These are phyloP conservation scores for Tautogolabrus adspersus DNA, from an alignment of 2,113 vertebrate genomes.

Conservation along the genomic window DNA sequence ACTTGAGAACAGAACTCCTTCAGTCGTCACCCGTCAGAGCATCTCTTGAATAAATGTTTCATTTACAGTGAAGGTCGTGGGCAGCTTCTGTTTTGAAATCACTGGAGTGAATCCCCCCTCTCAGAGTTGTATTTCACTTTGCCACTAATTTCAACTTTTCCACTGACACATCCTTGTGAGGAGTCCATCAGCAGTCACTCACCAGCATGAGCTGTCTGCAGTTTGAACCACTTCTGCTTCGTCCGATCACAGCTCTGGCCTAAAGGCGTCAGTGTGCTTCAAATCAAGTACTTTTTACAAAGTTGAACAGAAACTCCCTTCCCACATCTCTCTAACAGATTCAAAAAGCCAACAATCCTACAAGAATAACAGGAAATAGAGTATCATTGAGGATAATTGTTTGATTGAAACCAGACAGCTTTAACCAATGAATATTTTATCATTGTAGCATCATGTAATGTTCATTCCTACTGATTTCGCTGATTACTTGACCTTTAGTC, in stretches of 20 bases:
- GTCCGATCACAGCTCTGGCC: neutral
- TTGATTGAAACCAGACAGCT: neutral
- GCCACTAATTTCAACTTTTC: conserved; percentile 53
- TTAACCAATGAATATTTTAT: no score
- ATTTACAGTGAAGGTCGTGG: conserved; percentile 54
- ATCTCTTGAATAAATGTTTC: conserved; percentile 56
- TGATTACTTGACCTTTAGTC: neutral
- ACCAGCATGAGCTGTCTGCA: conserved; percentile 15
- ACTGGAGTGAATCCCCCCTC: conserved; percentile 28
- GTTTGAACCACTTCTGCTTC: conserved; percentile 12
- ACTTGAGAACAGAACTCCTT: conserved; percentile 21
- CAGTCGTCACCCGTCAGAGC: conserved; percentile 27
- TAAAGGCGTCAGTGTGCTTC: neutral
- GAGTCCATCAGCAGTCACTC: conserved; percentile 42
- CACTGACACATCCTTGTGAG: conserved; percentile 37
- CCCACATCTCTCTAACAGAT: no score
- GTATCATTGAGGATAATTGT: no score
- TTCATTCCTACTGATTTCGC: no score
- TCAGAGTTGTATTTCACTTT: conserved; percentile 31
- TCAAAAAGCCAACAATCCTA: no score
- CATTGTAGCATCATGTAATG: no score
- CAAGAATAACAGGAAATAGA: no score
- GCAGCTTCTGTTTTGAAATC: conserved; percentile 60
- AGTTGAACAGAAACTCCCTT: no score
- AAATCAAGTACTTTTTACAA: neutral